Base-by-base conservation (phyloP, 2,113 vertebrate species). In the Mohoua ochrocephala region DNA sequence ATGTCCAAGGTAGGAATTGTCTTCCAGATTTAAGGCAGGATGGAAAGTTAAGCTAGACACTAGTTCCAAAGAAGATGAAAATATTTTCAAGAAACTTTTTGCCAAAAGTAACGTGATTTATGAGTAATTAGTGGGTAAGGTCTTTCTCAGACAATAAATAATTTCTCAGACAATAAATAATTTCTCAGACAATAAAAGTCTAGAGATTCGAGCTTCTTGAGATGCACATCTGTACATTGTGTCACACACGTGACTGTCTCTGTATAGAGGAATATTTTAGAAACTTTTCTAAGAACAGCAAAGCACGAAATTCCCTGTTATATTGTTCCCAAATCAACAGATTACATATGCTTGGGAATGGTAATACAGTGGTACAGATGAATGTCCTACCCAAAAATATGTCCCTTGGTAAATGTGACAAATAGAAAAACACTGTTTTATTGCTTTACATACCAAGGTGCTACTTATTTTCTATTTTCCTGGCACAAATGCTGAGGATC, bases 361-460 rank as follows among this genome's bases (percentile, higher is more conserved):
- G 28, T 65, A 61, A 69, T 44, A n/a, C 11, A 83, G 26, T 0
- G 0, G 0, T n/a, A 80, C 15, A 84, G 57, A 68, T 61, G 7
- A 10, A 41, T 11, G 8, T 22, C 7, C 19, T 74, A n/a, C 26
- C 15, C 37, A 31, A 69, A 79, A 77, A 16, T 19, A 42, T 22
- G 13, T 86, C 42, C 59, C 63, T 74, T 59, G 42, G 28, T 83
- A 88, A 53, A 26, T 41, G 26, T 42, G 54, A 42, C 45, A 88
- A 69, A 83, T 19, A 86, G 33, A 87, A 41, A 91, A 92, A 35
- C 9, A 15, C 6, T 30, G 1, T 49, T 90, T 73, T 83, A 50
- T 63, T 77, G 27, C 42, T 83, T 41, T 69, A 69, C 26, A 10
- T 92, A 80, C 47, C 54, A 88, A 77, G 45, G 21, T 56, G 13